Base-by-base conservation (phyloP, 2,888 invertebrate species). In the Agrochola litura region DNA sequence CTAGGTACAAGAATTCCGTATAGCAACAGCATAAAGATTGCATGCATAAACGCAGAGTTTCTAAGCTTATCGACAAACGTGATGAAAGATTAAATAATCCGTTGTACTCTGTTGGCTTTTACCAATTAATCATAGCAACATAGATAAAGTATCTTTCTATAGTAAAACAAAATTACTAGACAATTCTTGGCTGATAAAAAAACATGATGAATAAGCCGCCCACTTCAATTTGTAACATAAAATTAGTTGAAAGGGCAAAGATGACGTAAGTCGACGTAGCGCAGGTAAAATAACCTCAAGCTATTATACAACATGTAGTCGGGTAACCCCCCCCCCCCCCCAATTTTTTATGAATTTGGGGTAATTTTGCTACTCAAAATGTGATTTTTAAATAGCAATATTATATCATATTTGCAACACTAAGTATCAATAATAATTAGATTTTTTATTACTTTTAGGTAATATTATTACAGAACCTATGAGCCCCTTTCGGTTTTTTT, bases 41-140 rank as follows among this genome's bases (percentile, higher is more conserved):
- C 84, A 70, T 78, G 78, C 66, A 74, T 61, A 77, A 54, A 74
- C 30, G 72, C n/a, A 0, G 43, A 79, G 77, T 84, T 81, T 75
- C 72, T 65, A 81, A 56, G 56, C 82, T 78, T 84, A 84, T 82
- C 82, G 41, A 75, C 54, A 73, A 75, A 73, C 54, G 65, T 82
- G 85, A 78, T 73, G 72, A 82, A 74, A 82, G 74, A 81, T 83
- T 67, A 77, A 84, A 84, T 81, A 74, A 77, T 75, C 49, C 22
- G 72, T 73, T 66, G 37, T 84, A 84, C 71, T 84, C 43, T 68
- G 73, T 65, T 74, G 73, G 41, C 19, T 72, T 83, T 83, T 72
- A 52, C 60, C 72, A 63, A 84, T 73, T 76, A 72, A 81, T 77
- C 58, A 60, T 72, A 46, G 12, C 10, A 43, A 64, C 25, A 61